Evolutionary conservation across 2,888 invertebrate species (phyloP).

Genomic region (Pyrrhia umbra): DNA sequence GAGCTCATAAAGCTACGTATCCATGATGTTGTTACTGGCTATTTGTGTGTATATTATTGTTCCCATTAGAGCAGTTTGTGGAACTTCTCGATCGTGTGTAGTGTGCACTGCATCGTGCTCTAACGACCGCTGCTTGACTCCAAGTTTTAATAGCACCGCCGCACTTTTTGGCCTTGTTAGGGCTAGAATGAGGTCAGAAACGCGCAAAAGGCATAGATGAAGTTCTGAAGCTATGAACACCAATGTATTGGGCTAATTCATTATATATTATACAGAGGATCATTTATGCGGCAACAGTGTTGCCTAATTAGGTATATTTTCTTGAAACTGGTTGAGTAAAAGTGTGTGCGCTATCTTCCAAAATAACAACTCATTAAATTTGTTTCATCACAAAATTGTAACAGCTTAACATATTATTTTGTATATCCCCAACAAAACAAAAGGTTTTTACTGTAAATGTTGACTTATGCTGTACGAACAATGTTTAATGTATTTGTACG

Average conservation of each 20-base stretch:
- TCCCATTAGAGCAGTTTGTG: slow-evolving; percentile 58
- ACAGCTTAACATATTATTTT: neutral
- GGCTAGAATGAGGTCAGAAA: slow-evolving; percentile 75
- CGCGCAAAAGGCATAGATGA: slow-evolving; percentile 42
- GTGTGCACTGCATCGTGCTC: slow-evolving; percentile 56
- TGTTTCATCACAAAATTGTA: neutral
- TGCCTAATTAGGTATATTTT: neutral
- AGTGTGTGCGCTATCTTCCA: too few species aligned
- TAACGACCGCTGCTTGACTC: slow-evolving; percentile 79
- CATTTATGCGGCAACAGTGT: too few species aligned
- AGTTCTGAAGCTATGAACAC: slow-evolving; percentile 16
- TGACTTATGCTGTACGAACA: slow-evolving; percentile 17
- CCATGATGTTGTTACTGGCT: slow-evolving; percentile 47
- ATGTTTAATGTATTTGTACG: slow-evolving; percentile 39
- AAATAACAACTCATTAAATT: neutral
- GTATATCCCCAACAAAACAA: neutral
- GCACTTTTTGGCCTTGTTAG: slow-evolving; percentile 81
- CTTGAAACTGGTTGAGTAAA: neutral
- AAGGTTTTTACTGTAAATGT: slow-evolving; percentile 32
- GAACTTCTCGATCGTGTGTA: slow-evolving; percentile 54
- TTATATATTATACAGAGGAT: too few species aligned
- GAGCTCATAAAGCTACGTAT: slow-evolving; percentile 44
- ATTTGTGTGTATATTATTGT: slow-evolving; percentile 58
- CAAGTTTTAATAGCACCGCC: slow-evolving; percentile 82
- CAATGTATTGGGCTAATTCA: neutral